Percentiles rank a stretch among this genome's conserved stretches.
Conservation (phyloP, 2,888 invertebrate species). For the Cinara cedri region DNA sequence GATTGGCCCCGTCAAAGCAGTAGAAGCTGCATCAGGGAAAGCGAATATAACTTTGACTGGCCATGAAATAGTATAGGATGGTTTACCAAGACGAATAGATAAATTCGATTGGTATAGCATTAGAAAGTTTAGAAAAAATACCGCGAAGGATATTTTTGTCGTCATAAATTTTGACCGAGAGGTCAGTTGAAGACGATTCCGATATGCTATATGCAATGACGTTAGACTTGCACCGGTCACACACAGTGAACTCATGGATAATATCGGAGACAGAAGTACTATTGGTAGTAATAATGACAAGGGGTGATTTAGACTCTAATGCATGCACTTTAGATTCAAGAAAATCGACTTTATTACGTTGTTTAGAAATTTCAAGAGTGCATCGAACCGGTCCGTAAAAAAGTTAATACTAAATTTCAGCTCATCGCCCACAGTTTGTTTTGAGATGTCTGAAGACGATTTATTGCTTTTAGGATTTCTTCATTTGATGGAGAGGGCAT, state of each 20-base stretch:
- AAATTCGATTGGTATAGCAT: neutral
- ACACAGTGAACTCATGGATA: neutral
- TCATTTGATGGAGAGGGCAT: too few relatives aligned
- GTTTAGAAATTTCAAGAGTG: neutral
- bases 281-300: neutral
- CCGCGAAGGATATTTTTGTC: neutral
- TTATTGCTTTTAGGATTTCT: too few relatives aligned
- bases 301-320: neutral
- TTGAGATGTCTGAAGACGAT: too few relatives aligned
- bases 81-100: neutral
- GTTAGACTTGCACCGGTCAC: neutral
- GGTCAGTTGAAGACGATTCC: neutral
- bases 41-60: neutral
- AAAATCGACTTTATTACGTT: neutral
- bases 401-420: too few relatives aligned
- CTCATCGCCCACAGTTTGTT: too few relatives aligned
- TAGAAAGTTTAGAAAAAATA: neutral
- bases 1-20: neutral
- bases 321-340: neutral
- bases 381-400: neutral
- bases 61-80: neutral
- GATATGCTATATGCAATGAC: neutral
- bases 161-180: neutral
- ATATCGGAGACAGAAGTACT: neutral
- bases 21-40: neutral